Evolutionary conservation across 2,113 vertebrate genomes (phyloP).

Genomic region (Phalacrocorax carbo): DNA sequence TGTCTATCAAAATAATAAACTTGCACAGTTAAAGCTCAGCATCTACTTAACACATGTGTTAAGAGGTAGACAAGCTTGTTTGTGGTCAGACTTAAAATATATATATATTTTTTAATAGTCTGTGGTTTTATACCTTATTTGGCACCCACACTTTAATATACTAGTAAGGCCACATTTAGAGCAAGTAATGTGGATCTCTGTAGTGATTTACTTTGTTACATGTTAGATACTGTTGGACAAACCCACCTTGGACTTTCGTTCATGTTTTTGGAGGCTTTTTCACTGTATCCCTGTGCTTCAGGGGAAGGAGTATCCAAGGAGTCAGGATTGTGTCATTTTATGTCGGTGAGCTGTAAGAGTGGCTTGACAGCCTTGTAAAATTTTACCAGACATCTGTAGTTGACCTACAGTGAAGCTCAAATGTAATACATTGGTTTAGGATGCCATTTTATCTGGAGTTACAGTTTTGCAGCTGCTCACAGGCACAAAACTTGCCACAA

Average conservation of each 20-base stretch:
- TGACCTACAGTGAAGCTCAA: not conserved
- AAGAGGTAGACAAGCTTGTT: not conserved
- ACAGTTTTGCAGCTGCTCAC: not conserved
- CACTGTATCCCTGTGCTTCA: not conserved
- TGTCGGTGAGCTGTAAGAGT: not conserved
- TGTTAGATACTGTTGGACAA: not conserved
- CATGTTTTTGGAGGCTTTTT: not conserved
- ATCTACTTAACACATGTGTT: not conserved
- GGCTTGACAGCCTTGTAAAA: not conserved
- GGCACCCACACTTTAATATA: not conserved
- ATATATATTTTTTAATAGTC: not conserved
- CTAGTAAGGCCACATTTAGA: not conserved
- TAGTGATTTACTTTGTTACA: accelerated
- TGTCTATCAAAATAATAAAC: not conserved
- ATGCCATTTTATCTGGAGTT: not conserved
- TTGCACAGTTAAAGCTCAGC: not conserved
- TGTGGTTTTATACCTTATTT: not conserved
- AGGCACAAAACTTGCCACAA: not conserved
- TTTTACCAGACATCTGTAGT: not conserved
- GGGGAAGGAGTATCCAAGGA: not conserved
- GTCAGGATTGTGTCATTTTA: not conserved
- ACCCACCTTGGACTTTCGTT: not conserved
- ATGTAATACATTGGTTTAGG: not conserved
- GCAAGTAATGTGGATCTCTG: not conserved
- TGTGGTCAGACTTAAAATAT: not conserved